Base-by-base conservation (phyloP, 2,888 invertebrate genomes). In the Andrena dorsata region DNA sequence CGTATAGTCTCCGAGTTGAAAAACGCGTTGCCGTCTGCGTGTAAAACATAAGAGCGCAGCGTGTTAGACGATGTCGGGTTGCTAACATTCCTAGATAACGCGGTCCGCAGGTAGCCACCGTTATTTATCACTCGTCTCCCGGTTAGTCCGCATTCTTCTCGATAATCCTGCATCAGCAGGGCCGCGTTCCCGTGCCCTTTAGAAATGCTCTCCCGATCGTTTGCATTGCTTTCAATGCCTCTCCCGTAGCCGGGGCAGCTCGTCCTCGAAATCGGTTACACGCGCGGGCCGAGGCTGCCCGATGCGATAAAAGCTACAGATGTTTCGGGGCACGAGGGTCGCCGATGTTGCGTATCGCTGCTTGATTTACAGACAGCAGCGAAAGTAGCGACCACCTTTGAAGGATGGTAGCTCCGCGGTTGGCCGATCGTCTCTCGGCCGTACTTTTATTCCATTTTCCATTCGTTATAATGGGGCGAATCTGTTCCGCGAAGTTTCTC, bases 121-220 rank as follows among this genome's bases (percentile, higher is more conserved):
- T 88, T 91, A 89, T 90, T 91, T 91, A 89, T 88, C 85, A 80
- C 80, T 88, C 78, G 77, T 86, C 76, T 85, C 78, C 86, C 80
- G 86, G 88, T 88, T 80, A 79, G 89, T 88, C 89, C 85, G 84
- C 90, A 90, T 90, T 90, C 90, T 89, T 88, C 81, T 81, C 58
- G 89, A 90, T 89, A 90, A 83, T 84, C 76, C 83, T 64, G 78
- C 82, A 71, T 71, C 79, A 56, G 71, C 80, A 81, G 85, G 82
- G 69, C 76, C 73, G 61, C 86, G 75, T 84, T 87, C 41, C 41
- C 84, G 76, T 83, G 84, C 86, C 85, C 83, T 85, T 86, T 80
- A 47, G 82, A 65, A 86, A 84, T 71, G 77, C 75, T 89, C 88
- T 85, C 41, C 56, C 85, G 88, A 89, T 88, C 86, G 84, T 65